Percentiles rank a stretch among this genome's conserved stretches.
Conservation (phyloP, 2,797 vertebrate species). For the Xerus rutilus region DNA sequence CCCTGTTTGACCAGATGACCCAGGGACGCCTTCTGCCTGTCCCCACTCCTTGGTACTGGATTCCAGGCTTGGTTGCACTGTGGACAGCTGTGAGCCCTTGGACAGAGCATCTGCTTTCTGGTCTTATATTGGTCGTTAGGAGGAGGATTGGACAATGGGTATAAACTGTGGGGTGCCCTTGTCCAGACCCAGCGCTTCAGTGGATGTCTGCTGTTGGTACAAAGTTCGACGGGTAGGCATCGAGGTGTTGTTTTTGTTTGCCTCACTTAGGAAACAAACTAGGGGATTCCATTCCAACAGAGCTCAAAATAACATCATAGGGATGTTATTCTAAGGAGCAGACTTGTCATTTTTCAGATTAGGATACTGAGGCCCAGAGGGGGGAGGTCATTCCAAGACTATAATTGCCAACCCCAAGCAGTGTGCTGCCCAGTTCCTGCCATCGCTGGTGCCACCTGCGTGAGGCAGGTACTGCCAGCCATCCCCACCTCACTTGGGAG, state of each 20-base stretch:
- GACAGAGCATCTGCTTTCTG: not conserved
- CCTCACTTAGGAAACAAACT: not conserved
- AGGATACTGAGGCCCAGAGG: conserved; percentile 79
- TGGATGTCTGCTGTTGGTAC: not conserved
- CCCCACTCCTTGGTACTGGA: not conserved
- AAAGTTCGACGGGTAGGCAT: too few species aligned
- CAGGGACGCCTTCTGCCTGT: not conserved
- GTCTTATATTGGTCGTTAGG: not conserved
- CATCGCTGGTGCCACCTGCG: too few species aligned
- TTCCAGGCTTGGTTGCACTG: not conserved
- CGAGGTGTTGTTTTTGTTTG: not conserved
- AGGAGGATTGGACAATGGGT: not conserved
- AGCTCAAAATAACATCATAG: not conserved
- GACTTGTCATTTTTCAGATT: not conserved
- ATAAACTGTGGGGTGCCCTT: not conserved
- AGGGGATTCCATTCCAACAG: not conserved
- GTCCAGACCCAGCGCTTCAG: not conserved
- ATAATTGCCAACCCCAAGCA: not conserved
- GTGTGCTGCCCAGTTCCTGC: not conserved
- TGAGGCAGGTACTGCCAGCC: not conserved
- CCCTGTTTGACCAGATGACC: conserved; percentile 13
- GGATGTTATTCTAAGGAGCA: not conserved
- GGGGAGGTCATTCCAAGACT: not conserved
- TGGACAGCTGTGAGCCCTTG: not conserved
- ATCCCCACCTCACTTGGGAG: not conserved